These are phyloP conservation scores for Parotia lawesii DNA, from an alignment of 2,113 vertebrate genomes.

Conservation along the genomic window DNA sequence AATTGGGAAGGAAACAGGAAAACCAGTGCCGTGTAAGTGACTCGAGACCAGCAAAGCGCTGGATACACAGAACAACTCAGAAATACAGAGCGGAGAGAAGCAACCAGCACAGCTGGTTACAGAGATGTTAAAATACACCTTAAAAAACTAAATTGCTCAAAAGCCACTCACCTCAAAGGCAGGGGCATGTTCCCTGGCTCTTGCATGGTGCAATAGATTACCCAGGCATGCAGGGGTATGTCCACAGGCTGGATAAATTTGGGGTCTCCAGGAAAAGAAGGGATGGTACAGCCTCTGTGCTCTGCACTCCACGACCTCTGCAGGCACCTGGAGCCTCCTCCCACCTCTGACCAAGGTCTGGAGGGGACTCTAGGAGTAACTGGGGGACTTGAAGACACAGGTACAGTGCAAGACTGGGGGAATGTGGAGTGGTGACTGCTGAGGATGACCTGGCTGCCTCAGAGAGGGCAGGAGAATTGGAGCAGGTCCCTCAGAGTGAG, in stretches of 20 bases:
- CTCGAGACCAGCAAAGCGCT: background rate
- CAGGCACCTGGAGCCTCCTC: background rate
- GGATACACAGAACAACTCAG: rapidly evolving
- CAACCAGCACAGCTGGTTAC: background rate
- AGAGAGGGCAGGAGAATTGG: background rate
- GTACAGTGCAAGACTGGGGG: background rate
- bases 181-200: background rate
- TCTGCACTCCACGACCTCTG: background rate
- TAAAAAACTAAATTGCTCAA: background rate
- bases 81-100: rapidly evolving
- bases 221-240: background rate
- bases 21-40: background rate
- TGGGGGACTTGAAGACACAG: background rate
- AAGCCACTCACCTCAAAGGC: background rate
- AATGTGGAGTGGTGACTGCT: rapidly evolving
- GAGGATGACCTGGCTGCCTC: background rate
- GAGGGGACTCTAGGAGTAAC: background rate
- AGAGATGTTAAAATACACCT: background rate
- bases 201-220: rapidly evolving
- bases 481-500: background rate
- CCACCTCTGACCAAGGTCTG: background rate
- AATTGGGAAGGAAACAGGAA: background rate
- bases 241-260: background rate
- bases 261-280: background rate
- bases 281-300: background rate